phyloP scores from a whole-genome alignment of 2,888 invertebrate genomes.

The Perizoma affinitatum region DNA sequence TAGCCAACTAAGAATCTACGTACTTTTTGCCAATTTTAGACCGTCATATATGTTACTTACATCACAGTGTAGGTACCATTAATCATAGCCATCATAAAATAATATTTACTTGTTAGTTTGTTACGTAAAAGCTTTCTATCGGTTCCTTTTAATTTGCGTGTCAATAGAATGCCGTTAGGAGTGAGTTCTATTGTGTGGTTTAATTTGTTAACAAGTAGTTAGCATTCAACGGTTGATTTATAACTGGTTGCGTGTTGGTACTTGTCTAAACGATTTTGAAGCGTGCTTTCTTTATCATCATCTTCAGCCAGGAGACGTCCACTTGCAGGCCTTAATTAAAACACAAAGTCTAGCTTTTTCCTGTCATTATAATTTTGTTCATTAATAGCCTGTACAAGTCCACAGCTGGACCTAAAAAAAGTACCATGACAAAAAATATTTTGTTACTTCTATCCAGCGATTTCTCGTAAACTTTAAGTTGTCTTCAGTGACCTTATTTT shows the following conservation, averaged over 20 bases:
- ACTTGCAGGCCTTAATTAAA: too few species aligned
- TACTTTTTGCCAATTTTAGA: slow-evolving; percentile 41
- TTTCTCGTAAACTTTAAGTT: too few species aligned
- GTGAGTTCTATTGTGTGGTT: slow-evolving; percentile 36
- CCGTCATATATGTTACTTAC: slow-evolving; percentile 42
- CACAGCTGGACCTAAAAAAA: too few species aligned
- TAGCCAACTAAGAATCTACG: slow-evolving; percentile 20
- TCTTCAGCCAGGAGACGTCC: too few species aligned
- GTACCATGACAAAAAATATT: too few species aligned
- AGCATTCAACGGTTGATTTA: slow-evolving; percentile 23
- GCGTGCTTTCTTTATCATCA: too few species aligned
- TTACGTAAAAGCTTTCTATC: slow-evolving; percentile 46
- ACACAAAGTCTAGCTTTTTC: too few species aligned
- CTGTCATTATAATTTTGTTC: too few species aligned
- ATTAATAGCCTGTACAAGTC: too few species aligned
- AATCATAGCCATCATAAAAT: slow-evolving; percentile 34
- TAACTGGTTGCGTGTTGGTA: slow-evolving; percentile 12
- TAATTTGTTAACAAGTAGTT: slow-evolving; percentile 35
- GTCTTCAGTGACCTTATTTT: too few species aligned
- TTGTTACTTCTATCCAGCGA: too few species aligned
- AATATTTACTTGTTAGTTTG: slow-evolving; percentile 35
- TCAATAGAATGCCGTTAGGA: slow-evolving; percentile 39
- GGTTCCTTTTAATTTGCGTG: slow-evolving; percentile 38
- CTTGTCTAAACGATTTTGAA: neutral
- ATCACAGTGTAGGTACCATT: slow-evolving; percentile 32